Evolutionary conservation across 2,888 invertebrate species (phyloP).

Genomic region (Coelinius sp.): DNA sequence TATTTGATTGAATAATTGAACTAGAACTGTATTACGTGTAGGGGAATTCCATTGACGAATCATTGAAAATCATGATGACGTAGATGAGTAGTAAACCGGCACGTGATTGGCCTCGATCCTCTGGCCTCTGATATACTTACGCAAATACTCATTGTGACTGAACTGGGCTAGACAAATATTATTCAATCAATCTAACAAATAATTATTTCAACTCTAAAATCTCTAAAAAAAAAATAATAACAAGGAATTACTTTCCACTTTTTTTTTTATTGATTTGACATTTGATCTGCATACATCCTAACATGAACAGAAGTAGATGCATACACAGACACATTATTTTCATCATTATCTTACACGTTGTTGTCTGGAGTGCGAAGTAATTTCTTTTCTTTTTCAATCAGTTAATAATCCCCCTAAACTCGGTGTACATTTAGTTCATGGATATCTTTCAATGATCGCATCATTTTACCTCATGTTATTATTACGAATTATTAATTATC

Average conservation of each 20-base stretch:
- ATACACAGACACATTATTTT: conserved; percentile 57
- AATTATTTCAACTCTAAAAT: background rate
- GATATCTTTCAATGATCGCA: conserved; percentile 55
- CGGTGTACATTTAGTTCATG: conserved; percentile 51
- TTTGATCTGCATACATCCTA: conserved; percentile 66
- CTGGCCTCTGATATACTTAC: conserved; percentile 22
- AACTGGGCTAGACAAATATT: background rate
- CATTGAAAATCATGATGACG: background rate
- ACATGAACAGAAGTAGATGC: conserved; percentile 69
- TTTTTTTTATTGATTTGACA: conserved; percentile 66
- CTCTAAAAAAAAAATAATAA: background rate
- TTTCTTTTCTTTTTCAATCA: conserved; percentile 34
- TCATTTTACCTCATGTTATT: conserved; percentile 49
- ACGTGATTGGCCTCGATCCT: conserved; percentile 26
- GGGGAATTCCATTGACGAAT: conserved; percentile 1
- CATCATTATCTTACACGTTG: conserved; percentile 60
- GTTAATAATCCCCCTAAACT: conserved; percentile 54
- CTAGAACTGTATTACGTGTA: background rate
- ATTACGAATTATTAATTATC: conserved; percentile 68
- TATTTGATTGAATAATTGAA: background rate
- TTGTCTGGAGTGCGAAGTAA: conserved; percentile 52
- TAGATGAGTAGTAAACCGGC: background rate
- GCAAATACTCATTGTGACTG: background rate
- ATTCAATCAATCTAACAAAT: background rate
- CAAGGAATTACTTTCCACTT: conserved; percentile 55